Evolutionary conservation across 2,888 invertebrate species (phyloP).

Genomic region (Synergus itoensis): DNA sequence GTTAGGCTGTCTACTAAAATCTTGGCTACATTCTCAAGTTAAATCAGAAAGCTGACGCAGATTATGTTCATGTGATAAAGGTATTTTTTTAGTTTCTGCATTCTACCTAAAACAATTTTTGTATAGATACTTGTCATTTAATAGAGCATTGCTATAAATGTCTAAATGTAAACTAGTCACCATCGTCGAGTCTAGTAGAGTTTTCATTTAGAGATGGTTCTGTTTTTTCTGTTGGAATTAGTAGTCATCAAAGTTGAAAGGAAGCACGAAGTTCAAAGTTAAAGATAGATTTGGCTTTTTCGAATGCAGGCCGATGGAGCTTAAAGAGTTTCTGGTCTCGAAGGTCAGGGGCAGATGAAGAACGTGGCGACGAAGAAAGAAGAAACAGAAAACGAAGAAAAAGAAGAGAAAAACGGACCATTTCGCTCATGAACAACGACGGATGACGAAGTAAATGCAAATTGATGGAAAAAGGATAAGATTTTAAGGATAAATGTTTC

Average conservation of each 20-base stretch:
- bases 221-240: neutral
- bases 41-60: neutral
- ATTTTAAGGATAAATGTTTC: slow-evolving; percentile 32
- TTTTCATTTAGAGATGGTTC: neutral
- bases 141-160: no score
- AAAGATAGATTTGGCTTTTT: slow-evolving; percentile 46
- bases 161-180: neutral
- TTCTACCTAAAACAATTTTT: neutral
- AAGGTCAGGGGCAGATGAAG: slow-evolving; percentile 55
- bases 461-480: slow-evolving; percentile 25
- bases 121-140: neutral
- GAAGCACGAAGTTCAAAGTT: neutral
- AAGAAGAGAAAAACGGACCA: slow-evolving; percentile 8
- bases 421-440: slow-evolving; percentile 27
- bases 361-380: slow-evolving; percentile 18
- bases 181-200: no score
- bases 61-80: neutral
- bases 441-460: slow-evolving; percentile 26
- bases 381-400: slow-evolving; percentile 9
- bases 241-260: slow-evolving; percentile 1
- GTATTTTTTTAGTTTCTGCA: neutral
- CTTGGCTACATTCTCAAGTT: slow-evolving; percentile 12
- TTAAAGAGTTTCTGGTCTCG: slow-evolving; percentile 46
- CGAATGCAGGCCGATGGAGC: slow-evolving; percentile 44
- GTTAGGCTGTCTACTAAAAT: slow-evolving; percentile 28